phyloP scores from a whole-genome alignment of 2,797 vertebrate genomes.

The Fistularia tabacaria region DNA sequence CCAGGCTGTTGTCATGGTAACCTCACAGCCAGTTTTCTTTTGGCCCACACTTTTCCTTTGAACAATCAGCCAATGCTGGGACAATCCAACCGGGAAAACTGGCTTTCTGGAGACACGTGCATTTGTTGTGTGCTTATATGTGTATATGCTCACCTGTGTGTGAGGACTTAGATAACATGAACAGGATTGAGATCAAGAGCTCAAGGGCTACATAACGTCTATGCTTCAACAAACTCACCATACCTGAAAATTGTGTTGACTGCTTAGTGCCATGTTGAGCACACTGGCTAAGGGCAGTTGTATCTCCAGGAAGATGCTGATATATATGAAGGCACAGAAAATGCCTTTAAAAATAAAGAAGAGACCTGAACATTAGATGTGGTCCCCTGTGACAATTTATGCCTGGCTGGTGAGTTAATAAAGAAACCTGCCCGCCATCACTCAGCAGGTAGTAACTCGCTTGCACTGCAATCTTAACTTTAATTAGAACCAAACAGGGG shows the following conservation, averaged over 20 bases:
- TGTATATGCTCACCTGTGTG: neutral
- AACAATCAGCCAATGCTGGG: slow-evolving; percentile 72
- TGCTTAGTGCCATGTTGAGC: slow-evolving; percentile 20
- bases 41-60: slow-evolving; percentile 66
- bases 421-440: slow-evolving; percentile 28
- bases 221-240: slow-evolving; percentile 22
- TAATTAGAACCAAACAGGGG: slow-evolving; percentile 59
- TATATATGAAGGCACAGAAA: slow-evolving; percentile 20
- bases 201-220: slow-evolving; percentile 38
- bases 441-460: slow-evolving; percentile 63
- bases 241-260: slow-evolving; percentile 24
- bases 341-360: slow-evolving; percentile 33
- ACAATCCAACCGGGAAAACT: slow-evolving; percentile 67
- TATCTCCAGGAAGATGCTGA: slow-evolving; percentile 38
- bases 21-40: slow-evolving; percentile 68
- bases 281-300: slow-evolving; percentile 41
- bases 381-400: slow-evolving; percentile 39
- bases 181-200: slow-evolving; percentile 40
- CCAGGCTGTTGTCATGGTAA: slow-evolving; percentile 73
- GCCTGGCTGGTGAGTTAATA: slow-evolving; percentile 46
- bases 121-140: slow-evolving; percentile 27
- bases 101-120: slow-evolving; percentile 44
- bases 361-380: slow-evolving; percentile 21
- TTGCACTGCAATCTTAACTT: slow-evolving; percentile 59
- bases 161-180: slow-evolving; percentile 12